Evolutionary conservation across 2,797 vertebrate species (phyloP).

Genomic region (Lutjanus campechanus): DNA sequence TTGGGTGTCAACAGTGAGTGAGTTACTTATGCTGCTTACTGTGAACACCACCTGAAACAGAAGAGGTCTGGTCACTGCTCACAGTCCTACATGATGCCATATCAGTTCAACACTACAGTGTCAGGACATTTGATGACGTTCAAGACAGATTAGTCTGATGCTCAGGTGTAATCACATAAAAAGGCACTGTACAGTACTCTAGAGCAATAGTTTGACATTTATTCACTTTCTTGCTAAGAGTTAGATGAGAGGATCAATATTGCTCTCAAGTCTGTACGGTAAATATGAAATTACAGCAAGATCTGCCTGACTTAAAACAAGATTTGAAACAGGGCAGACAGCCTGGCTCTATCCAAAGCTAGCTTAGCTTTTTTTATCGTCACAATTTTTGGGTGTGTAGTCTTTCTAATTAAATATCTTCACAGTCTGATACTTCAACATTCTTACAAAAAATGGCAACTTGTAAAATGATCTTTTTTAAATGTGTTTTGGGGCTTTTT

Average conservation of each 20-base stretch:
- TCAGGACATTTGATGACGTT: slow-evolving; percentile 42
- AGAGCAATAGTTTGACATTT: neutral
- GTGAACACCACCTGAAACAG: slow-evolving; percentile 56
- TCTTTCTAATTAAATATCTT: too few relatives aligned
- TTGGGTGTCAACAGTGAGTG: slow-evolving; percentile 65
- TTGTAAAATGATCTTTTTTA: too few relatives aligned
- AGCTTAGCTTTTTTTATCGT: too few relatives aligned
- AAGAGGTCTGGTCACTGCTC: slow-evolving; percentile 37
- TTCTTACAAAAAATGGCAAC: too few relatives aligned
- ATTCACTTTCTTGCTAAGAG: neutral
- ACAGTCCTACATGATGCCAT: slow-evolving; percentile 30
- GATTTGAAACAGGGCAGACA: neutral
- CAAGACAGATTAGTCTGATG: slow-evolving; percentile 9
- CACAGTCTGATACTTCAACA: too few relatives aligned
- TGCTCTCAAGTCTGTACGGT: neutral
- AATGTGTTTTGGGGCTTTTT: too few relatives aligned
- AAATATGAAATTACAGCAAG: neutral
- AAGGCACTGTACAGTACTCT: neutral
- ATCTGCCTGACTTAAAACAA: too few relatives aligned
- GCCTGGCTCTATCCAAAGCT: neutral
- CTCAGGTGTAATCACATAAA: slow-evolving; percentile 29
- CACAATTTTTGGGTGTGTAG: too few relatives aligned
- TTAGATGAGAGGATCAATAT: neutral
- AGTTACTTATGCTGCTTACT: slow-evolving; percentile 49
- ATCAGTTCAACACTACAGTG: slow-evolving; percentile 30